phyloP scores from a whole-genome alignment of 2,888 invertebrate genomes.

The Apamea sordens region DNA sequence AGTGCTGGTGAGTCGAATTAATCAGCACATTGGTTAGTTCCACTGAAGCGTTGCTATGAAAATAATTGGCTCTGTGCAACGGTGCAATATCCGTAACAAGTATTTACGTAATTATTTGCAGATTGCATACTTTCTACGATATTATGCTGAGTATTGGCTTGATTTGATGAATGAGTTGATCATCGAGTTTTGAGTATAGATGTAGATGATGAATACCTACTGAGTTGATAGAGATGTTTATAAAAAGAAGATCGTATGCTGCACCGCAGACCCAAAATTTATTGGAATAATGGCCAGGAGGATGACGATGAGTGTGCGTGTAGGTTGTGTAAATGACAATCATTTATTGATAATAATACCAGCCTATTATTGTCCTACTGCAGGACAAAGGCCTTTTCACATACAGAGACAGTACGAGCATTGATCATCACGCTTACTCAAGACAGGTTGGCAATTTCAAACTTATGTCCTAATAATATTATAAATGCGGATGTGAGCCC shows the following conservation, averaged over 20 bases:
- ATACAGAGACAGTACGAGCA: not conserved
- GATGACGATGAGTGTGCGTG: not conserved
- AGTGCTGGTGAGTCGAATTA: constrained; percentile 30
- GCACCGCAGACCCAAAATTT: not conserved
- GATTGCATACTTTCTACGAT: constrained; percentile 55
- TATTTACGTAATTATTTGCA: constrained; percentile 63
- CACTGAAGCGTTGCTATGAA: constrained; percentile 43
- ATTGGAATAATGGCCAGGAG: not conserved
- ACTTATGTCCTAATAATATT: not conserved
- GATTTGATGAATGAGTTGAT: constrained; percentile 13
- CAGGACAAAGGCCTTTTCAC: not conserved
- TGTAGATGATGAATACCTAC: not conserved
- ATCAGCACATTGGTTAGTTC: constrained; percentile 35
- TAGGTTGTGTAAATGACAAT: not conserved
- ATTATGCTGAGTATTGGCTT: constrained; percentile 4
- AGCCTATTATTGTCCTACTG: not conserved
- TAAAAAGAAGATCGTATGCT: not conserved
- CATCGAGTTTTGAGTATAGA: not conserved
- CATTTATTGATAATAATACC: not conserved
- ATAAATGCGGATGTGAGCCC: not conserved
- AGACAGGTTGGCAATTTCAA: not conserved
- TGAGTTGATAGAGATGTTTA: not conserved
- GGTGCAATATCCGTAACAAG: constrained; percentile 66
- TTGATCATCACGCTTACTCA: not conserved
- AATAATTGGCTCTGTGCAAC: constrained; percentile 56